Percentiles rank a stretch among this genome's conserved stretches.
Evolutionary conservation across 2,888 invertebrate genomes (phyloP).

Genomic region (Oscheius sp.): DNA sequence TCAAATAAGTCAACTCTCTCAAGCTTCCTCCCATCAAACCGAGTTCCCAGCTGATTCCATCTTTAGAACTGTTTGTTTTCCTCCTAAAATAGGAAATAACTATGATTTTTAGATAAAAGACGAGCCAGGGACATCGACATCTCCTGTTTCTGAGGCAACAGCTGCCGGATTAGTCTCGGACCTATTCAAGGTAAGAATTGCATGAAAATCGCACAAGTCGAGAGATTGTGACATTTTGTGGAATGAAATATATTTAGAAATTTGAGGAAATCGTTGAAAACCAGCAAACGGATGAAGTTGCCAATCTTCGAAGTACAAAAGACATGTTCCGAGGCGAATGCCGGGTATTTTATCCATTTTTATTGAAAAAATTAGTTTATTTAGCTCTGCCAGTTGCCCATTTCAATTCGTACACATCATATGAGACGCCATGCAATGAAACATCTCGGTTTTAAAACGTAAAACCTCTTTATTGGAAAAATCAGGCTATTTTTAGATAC

Average conservation of each 20-base stretch:
- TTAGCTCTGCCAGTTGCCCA: constrained; percentile 34
- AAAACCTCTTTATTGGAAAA: too few species aligned
- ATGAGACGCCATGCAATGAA: constrained; percentile 36
- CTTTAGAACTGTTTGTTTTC: not conserved
- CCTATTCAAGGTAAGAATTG: constrained; percentile 2
- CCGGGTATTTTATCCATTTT: not conserved
- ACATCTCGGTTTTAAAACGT: constrained; percentile 39
- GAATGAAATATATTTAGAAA: not conserved
- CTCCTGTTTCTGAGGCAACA: not conserved
- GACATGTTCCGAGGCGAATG: constrained; percentile 30
- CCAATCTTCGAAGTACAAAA: constrained; percentile 13
- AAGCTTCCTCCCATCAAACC: not conserved
- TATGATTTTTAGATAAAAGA: constrained; percentile 9
- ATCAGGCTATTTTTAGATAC: constrained; percentile 15
- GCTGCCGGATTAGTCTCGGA: constrained; percentile 13
- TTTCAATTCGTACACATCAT: constrained; percentile 35
- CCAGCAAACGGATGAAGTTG: not conserved
- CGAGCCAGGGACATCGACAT: not conserved
- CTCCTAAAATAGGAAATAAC: not conserved
- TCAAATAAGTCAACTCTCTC: not conserved
- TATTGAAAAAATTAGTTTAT: not conserved
- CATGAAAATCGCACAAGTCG: too few species aligned
- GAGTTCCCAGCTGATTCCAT: not conserved
- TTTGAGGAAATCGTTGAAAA: constrained; percentile 4
- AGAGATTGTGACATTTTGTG: not conserved